Base-by-base conservation (phyloP, 2,113 vertebrate genomes). In the Numenius arquata region DNA sequence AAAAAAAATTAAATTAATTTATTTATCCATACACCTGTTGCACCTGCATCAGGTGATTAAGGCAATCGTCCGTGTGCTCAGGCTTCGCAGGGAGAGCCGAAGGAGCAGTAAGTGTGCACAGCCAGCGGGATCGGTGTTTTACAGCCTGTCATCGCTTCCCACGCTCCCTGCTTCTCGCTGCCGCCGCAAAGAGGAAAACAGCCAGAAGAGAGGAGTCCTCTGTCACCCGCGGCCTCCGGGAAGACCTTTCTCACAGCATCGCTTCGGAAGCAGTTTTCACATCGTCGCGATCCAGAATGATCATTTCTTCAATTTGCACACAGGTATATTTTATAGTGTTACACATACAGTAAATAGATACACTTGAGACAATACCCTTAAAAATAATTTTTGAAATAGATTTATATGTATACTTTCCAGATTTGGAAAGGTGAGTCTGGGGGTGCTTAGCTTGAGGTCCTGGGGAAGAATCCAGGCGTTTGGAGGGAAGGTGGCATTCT, bases 181-280 rank as follows among this genome's bases (percentile, higher is more conserved):
- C 58, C 12, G 0, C 1, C 0, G 43, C 2, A 16, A 12, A 15
- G 45, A 62, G 38, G 68, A 15, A 74, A 90, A 38, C 34, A 63
- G 52, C 2, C 4, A 53, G 43, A 12, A 30, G 36, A 29, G 62
- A 45, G 27, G 58, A 72, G 43, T 36, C 30, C 43, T 56, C 62
- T 8, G 12, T 6, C 5, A 1, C 32, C 13, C 0, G 1, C 23
- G 8, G 6, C 43, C 32, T 26, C 50, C 4, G 5, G 9, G 27
- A 21, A 84, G 40, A 67, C n/a, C 45, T 48, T 55, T 23, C 79
- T 27, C 53, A 40, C 41, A 30, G 9, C 80, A 15, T 5, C 32
- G 5, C 23, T 45, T 40, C 8, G 5, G 3, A 62, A 78, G 22
- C n/a, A 3, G 36, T 13, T 56, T 48, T 55, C 56, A 32, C 65